These are phyloP conservation scores for Cassiopea xamachana DNA, from an alignment of 30 jellyfish, hydroid and myxozoan genomes.

Conservation along the genomic window DNA sequence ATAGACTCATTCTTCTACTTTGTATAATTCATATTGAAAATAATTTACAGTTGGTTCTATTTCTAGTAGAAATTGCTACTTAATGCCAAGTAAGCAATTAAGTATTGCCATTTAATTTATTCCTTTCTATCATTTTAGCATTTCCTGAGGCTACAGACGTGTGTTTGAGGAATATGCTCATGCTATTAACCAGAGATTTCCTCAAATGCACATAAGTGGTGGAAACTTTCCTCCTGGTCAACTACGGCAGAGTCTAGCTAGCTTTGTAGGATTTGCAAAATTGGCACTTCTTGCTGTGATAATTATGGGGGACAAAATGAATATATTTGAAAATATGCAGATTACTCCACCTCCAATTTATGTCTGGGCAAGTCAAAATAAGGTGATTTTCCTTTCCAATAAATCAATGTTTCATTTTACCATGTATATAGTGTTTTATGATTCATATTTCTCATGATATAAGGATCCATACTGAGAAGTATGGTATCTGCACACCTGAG, in stretches of 20 bases:
- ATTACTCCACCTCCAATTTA: conserved; percentile 86
- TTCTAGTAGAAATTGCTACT: no score
- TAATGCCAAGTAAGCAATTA: no score
- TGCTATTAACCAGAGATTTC: conserved; percentile 91
- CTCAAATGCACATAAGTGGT: conserved; percentile 97
- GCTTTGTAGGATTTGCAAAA: conserved; percentile 73
- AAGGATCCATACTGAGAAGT: no score
- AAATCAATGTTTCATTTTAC: neutral
- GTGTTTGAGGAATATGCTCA: conserved; percentile 99
- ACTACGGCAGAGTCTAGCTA: conserved; percentile 79
- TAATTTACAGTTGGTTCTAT: no score
- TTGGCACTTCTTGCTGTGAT: conserved; percentile 75
- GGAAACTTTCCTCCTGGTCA: conserved; percentile 96
- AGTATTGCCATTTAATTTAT: neutral
- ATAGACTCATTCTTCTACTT: neutral
- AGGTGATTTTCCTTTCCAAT: conserved; percentile 65
- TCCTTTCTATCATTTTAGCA: conserved; percentile 59
- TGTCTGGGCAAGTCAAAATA: conserved; percentile 94
- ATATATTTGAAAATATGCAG: conserved; percentile 79
- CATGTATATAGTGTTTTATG: no score
- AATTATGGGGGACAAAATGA: conserved; percentile 68
- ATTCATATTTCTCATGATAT: no score
- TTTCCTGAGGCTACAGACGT: conserved; percentile 99
- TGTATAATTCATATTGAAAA: no score
- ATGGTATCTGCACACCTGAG: no score